Conservation (phyloP, 2,113 vertebrate genomes). For the Phycodurus eques region DNA sequence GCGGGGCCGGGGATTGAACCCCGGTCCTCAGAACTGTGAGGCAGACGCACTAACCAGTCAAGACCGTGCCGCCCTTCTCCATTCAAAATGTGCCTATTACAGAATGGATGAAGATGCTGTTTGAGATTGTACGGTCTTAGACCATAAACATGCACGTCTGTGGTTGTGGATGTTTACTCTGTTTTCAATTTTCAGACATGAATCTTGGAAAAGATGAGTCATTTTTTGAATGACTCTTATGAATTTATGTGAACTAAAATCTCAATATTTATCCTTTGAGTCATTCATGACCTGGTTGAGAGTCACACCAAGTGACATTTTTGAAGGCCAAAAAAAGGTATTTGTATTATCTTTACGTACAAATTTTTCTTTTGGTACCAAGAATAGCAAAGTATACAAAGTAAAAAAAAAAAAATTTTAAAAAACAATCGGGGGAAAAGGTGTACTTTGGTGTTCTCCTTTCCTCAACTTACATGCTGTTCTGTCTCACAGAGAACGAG, state of each 20-base stretch:
- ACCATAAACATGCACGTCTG: conserved; percentile 8
- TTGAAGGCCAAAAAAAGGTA: conserved; percentile 3
- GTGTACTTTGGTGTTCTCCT: not conserved
- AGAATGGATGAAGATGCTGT: not conserved
- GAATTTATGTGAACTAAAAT: conserved; percentile 47
- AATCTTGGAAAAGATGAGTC: conserved; percentile 62
- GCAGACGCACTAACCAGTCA: no score
- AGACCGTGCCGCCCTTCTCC: not conserved
- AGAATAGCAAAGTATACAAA: not conserved
- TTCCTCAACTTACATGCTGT: not conserved
- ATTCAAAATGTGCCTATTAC: not conserved
- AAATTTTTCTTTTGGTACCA: not conserved
- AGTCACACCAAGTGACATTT: not conserved
- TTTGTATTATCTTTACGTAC: not conserved
- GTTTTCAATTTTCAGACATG: conserved; percentile 50
- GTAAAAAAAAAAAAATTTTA: no score
- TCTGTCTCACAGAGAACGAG: conserved; percentile 53
- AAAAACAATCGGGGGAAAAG: not conserved
- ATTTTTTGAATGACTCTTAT: conserved; percentile 42
- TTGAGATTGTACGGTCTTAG: not conserved
- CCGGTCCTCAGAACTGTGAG: no score
- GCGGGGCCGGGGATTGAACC: no score
- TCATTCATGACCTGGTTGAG: conserved; percentile 39
- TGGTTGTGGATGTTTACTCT: conserved; percentile 36
- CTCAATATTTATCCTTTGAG: conserved; percentile 50